Evolutionary conservation across 2,797 vertebrate species (phyloP), one percentile per base, ranked within the genome.

Genomic region (Clamator glandarius): DNA sequence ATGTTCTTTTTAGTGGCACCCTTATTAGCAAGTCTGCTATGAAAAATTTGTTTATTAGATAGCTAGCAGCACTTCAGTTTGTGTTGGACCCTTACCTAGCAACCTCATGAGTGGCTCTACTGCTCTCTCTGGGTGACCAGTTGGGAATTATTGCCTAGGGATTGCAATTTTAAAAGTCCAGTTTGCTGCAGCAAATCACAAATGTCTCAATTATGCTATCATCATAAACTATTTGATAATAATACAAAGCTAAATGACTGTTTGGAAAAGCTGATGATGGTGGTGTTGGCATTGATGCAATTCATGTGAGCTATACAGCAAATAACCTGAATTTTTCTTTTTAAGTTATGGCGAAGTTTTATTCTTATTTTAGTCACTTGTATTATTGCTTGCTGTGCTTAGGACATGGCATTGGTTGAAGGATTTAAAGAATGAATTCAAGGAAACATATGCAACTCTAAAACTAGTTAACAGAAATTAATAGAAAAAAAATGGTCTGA

Each of bases 21-120:
- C 63, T 88, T 88, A 91, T 87, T 88, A 93, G 85, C 0, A 0
- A 91, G 86, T 9, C 62, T 61, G 70, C 77, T 59, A 74, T 59
- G 77, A 95, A 95, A 87, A 39, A 44, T 18, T 46, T 81, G 84
- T 90, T 96, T 87, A 89, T 95, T 36, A 92, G 79, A 73, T 6
- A 78, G 73, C 1, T 3, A 96, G 79, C 29, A 67, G 48, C 59
- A 76, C 39, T 93, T 85, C 59, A 51, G 76, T 92, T 88, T 84
- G 59, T 66, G 46, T 25, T 39, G 79, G 87, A 85, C 61, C 54
- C 68, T 87, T 78, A 92, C 68, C 82, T 52, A 86, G 66, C 48
- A 91, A 81, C 48, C 57, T 54, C 66, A 28, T 4, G 1, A 66
- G 55, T 90, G 55, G 84, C 62, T 92, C 75, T 26, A 6, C 20